A percentile compares a stretch with the other conserved stretches of the same genome.
phyloP scores from a whole-genome alignment of 2,888 invertebrate species.

The Philereme transversata region DNA sequence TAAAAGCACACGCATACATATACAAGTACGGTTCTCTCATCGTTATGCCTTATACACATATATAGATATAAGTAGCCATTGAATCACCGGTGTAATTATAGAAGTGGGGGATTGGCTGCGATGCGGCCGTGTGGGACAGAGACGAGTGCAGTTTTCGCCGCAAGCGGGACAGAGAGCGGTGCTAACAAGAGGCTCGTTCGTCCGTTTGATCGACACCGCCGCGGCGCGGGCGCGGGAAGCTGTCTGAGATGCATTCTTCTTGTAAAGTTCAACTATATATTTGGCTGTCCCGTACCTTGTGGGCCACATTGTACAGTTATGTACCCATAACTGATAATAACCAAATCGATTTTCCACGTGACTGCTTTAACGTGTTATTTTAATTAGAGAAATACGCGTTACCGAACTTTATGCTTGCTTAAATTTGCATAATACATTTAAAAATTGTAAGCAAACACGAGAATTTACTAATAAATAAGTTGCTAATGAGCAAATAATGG shows the following conservation, averaged over 20 bases:
- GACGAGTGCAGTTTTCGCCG: constrained; percentile 54
- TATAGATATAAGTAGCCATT: constrained; percentile 83
- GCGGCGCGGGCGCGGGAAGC: constrained; percentile 77
- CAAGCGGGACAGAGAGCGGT: constrained; percentile 64
- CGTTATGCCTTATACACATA: constrained; percentile 74
- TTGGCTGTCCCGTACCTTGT: constrained; percentile 65
- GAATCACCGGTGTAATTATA: constrained; percentile 84
- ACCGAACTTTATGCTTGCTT: constrained; percentile 1
- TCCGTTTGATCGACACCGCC: constrained; percentile 83
- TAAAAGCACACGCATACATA: constrained; percentile 75
- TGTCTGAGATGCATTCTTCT: constrained; percentile 81
- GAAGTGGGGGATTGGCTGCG: constrained; percentile 84
- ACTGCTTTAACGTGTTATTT: constrained; percentile 23
- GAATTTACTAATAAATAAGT: constrained; percentile 7
- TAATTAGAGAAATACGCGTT: constrained; percentile 18
- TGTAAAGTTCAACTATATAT: constrained; percentile 82
- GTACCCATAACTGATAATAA: constrained; percentile 50
- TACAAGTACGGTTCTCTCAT: constrained; percentile 74
- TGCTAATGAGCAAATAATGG: constrained; percentile 17
- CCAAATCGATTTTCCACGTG: constrained; percentile 34
- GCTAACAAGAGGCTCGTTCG: constrained; percentile 83
- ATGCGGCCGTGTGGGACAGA: constrained; percentile 69
- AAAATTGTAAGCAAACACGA: constrained; percentile 12
- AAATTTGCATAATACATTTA: constrained; percentile 16
- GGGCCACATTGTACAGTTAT: constrained; percentile 66